Evolutionary conservation across 2,888 invertebrate genomes (phyloP).

Genomic region (Xylocampa areola): DNA sequence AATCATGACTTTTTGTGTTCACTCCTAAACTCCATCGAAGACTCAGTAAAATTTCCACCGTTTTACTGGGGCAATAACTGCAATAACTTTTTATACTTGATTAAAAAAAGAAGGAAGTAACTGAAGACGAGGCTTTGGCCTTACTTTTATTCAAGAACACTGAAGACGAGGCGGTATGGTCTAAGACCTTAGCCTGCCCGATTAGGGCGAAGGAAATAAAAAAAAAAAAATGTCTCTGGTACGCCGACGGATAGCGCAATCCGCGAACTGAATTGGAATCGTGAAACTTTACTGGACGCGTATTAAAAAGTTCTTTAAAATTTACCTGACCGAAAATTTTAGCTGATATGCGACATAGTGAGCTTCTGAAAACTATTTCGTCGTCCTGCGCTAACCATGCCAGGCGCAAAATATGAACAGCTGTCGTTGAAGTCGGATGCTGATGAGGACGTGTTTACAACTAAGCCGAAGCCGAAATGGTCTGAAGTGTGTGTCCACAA

Average conservation of each 20-base stretch:
- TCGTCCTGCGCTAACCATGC: conserved; percentile 73
- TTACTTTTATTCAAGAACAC: too few species aligned
- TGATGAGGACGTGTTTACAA: conserved; percentile 80
- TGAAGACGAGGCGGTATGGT: too few species aligned
- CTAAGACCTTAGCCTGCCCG: too few species aligned
- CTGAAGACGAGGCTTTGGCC: too few species aligned
- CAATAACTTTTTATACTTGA: too few species aligned
- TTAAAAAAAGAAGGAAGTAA: too few species aligned
- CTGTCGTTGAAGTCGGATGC: conserved; percentile 81
- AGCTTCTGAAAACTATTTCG: conserved; percentile 55
- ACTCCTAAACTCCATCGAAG: too few species aligned
- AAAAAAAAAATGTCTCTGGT: too few species aligned
- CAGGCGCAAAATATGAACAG: conserved; percentile 85
- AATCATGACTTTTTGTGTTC: too few species aligned
- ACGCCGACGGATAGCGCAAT: conserved; percentile 2
- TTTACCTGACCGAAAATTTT: conserved; percentile 35
- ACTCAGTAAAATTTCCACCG: too few species aligned
- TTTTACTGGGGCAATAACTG: too few species aligned
- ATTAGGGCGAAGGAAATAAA: too few species aligned
- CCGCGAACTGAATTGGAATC: conserved; percentile 9
- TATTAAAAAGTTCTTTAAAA: conserved; percentile 42
- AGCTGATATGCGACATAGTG: conserved; percentile 77
- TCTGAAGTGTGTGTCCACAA: conserved; percentile 82
- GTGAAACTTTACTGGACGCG: conserved; percentile 43
- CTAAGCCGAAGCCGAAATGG: conserved; percentile 78